Percentiles rank a stretch among this genome's conserved stretches.
phyloP scores from a whole-genome alignment of 2,888 invertebrate species.

The Nemoura dubitans region DNA sequence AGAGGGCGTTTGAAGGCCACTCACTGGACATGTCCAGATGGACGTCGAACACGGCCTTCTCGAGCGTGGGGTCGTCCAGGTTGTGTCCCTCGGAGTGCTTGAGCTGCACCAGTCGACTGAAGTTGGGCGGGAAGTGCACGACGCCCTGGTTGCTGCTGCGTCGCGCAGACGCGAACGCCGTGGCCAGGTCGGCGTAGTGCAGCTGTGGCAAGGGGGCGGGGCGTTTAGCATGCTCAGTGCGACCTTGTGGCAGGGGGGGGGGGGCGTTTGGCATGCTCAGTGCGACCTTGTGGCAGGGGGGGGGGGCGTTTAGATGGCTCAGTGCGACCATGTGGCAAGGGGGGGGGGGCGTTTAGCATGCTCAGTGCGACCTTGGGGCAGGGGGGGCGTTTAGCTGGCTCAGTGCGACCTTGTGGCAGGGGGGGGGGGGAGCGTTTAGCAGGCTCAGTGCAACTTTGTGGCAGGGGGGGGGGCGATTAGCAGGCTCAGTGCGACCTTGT shows the following conservation, averaged over 20 bases:
- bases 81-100: constrained; percentile 32
- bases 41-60: constrained; percentile 41
- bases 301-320: too few species aligned
- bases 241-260: too few species aligned
- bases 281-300: neutral
- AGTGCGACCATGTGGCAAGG: too few species aligned
- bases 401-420: too few species aligned
- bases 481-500: too few species aligned
- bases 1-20: constrained; percentile 40
- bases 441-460: too few species aligned
- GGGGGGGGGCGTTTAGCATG: too few species aligned
- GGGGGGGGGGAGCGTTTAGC: too few species aligned
- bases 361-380: too few species aligned
- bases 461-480: too few species aligned
- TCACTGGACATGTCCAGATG: constrained; percentile 49
- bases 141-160: constrained; percentile 42
- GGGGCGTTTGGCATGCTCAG: neutral
- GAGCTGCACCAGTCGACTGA: constrained; percentile 42
- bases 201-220: constrained; percentile 2
- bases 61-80: constrained; percentile 32
- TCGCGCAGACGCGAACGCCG: constrained; percentile 34
- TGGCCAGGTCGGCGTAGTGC: constrained; percentile 36
- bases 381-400: neutral
- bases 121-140: constrained; percentile 44
- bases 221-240: neutral